Percentiles rank a stretch among this genome's conserved stretches.
Evolutionary conservation across 2,888 invertebrate genomes (phyloP).

Genomic region (Tipula helvola): DNA sequence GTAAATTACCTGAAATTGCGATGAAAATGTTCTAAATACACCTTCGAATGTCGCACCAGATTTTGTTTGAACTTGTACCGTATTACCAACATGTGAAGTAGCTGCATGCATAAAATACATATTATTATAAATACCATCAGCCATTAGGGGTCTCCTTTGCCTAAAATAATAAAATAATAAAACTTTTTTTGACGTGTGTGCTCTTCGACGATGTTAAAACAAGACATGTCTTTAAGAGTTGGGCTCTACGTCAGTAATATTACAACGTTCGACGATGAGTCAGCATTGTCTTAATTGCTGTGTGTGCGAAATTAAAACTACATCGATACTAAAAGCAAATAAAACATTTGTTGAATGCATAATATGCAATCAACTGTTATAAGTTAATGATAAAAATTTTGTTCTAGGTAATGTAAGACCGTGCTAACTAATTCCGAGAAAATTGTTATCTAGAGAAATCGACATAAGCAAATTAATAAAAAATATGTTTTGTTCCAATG

Average conservation of each 20-base stretch:
- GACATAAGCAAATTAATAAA: neutral
- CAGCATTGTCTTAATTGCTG: neutral
- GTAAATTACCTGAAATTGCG: conserved; percentile 59
- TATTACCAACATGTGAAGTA: conserved; percentile 72
- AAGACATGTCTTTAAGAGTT: neutral
- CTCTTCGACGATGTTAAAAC: neutral
- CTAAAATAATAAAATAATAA: conserved; percentile 6
- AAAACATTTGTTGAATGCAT: neutral
- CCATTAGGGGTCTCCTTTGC: conserved; percentile 47
- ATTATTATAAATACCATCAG: conserved; percentile 84
- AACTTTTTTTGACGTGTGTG: neutral
- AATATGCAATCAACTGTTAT: neutral
- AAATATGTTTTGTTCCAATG: neutral
- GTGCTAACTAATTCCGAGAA: neutral
- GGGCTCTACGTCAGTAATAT: neutral
- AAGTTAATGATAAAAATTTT: neutral
- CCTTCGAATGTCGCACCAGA: conserved; percentile 82
- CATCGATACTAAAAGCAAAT: neutral
- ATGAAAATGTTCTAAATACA: conserved; percentile 78
- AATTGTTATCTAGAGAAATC: neutral
- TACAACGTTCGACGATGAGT: neutral
- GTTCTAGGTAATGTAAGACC: neutral
- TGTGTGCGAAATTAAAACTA: neutral
- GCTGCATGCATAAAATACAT: conserved; percentile 82
- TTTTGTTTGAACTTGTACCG: conserved; percentile 67